Conservation (phyloP, 2,888 invertebrate species). For the Lingula anatina region DNA sequence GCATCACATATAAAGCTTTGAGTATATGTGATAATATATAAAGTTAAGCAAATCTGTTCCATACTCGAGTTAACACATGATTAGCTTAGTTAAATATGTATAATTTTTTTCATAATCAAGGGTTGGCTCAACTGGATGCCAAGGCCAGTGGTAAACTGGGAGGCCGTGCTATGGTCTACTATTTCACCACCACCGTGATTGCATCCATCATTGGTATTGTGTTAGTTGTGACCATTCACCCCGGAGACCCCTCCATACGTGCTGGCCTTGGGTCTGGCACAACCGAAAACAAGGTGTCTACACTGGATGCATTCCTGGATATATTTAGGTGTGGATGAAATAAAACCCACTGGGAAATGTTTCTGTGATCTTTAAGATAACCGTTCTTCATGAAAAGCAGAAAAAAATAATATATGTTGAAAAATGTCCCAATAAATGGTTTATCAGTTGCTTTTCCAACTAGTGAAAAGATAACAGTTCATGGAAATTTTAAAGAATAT, state of each 20-base stretch:
- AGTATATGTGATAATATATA: too few species aligned
- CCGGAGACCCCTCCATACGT: conserved; percentile 55
- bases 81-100: too few species aligned
- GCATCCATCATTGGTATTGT: conserved; percentile 64
- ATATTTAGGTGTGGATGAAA: conserved; percentile 55
- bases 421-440: too few species aligned
- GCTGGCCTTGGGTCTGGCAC: conserved; percentile 13
- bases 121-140: conserved; percentile 63
- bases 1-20: too few species aligned
- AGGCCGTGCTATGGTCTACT: conserved; percentile 61
- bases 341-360: too few species aligned
- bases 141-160: conserved; percentile 64
- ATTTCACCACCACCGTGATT: conserved; percentile 62
- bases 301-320: conserved; percentile 61
- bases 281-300: conserved; percentile 52
- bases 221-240: conserved; percentile 62
- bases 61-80: too few species aligned
- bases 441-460: too few species aligned
- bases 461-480: too few species aligned
- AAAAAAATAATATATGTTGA: not conserved
- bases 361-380: too few species aligned
- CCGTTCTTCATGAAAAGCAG: not conserved
- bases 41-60: too few species aligned
- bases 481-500: too few species aligned
- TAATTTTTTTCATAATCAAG: too few species aligned